Percentiles rank a stretch among this genome's conserved stretches.
phyloP scores from a whole-genome alignment of 2,888 invertebrate species.

The Hyppa rectilinea region DNA sequence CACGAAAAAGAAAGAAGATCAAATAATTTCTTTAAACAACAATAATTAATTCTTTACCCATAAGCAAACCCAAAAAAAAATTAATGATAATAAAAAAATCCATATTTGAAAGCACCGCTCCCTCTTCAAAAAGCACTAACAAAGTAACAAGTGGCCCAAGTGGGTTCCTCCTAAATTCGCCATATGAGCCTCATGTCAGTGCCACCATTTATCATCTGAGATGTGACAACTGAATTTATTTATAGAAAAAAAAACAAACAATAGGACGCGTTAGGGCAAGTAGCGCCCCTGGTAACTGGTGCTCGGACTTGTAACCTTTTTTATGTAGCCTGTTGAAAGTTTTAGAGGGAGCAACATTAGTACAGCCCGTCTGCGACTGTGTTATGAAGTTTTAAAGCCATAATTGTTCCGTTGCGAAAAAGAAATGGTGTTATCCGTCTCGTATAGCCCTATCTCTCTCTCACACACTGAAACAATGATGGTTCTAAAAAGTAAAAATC shows the following conservation, averaged over 20 bases:
- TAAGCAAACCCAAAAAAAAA: constrained; percentile 24
- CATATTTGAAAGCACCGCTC: constrained; percentile 71
- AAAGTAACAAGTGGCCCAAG: constrained; percentile 86
- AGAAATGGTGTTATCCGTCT: no score
- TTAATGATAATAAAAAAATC: constrained; percentile 17
- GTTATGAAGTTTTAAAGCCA: no score
- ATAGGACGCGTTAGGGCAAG: constrained; percentile 79
- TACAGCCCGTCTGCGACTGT: no score
- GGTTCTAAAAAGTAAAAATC: no score
- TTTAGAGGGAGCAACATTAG: constrained; percentile 54
- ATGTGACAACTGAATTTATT: constrained; percentile 90
- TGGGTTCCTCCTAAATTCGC: constrained; percentile 81
- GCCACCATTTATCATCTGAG: constrained; percentile 86
- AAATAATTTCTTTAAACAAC: not conserved
- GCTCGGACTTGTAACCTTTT: constrained; percentile 75
- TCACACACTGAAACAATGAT: no score
- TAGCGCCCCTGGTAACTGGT: constrained; percentile 81
- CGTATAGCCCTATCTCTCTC: no score
- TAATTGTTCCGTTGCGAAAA: no score
- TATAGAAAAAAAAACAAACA: constrained; percentile 89
- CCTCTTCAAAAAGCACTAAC: constrained; percentile 70
- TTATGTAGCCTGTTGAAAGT: constrained; percentile 68
- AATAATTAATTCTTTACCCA: not conserved
- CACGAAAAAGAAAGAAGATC: no score
- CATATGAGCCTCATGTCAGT: constrained; percentile 88